Evolutionary conservation across 2,888 invertebrate species (phyloP).

Genomic region (Sinhomidia bicolor): DNA sequence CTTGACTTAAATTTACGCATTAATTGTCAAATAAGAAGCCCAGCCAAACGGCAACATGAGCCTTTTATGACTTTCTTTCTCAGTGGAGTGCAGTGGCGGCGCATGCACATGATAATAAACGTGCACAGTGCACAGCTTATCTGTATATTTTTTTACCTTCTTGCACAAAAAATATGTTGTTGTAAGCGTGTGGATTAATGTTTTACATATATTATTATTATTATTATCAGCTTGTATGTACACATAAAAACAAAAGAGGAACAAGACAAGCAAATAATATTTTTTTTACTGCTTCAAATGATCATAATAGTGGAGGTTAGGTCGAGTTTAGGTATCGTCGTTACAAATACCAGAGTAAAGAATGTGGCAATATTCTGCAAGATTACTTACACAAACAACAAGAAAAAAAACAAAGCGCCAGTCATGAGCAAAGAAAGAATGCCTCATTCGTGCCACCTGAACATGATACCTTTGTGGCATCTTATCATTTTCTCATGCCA

Average conservation of each 20-base stretch:
- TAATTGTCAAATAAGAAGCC: not conserved
- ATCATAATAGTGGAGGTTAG: not conserved
- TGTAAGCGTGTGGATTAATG: no score
- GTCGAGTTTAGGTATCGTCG: not conserved
- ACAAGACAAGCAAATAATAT: no score
- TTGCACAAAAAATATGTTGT: no score
- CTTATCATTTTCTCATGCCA: constrained; percentile 50
- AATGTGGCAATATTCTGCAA: not conserved
- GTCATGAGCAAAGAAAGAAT: no score
- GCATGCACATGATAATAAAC: no score
- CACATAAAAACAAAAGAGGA: no score
- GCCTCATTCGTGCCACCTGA: constrained; percentile 38
- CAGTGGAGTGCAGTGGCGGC: no score
- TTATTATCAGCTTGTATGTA: no score
- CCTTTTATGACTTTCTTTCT: no score
- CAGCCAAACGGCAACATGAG: constrained; percentile 13
- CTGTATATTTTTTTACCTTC: no score
- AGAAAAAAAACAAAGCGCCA: not conserved
- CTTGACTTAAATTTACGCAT: not conserved
- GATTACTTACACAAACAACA: not conserved
- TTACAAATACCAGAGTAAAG: not conserved
- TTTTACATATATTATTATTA: no score
- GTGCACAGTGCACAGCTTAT: no score
- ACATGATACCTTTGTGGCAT: constrained; percentile 56
- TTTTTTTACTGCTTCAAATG: not conserved